These are phyloP conservation scores for Bombus haemorrhoidalis DNA, from an alignment of 1,140 invertebrate genomes.

Conservation along the genomic window DNA sequence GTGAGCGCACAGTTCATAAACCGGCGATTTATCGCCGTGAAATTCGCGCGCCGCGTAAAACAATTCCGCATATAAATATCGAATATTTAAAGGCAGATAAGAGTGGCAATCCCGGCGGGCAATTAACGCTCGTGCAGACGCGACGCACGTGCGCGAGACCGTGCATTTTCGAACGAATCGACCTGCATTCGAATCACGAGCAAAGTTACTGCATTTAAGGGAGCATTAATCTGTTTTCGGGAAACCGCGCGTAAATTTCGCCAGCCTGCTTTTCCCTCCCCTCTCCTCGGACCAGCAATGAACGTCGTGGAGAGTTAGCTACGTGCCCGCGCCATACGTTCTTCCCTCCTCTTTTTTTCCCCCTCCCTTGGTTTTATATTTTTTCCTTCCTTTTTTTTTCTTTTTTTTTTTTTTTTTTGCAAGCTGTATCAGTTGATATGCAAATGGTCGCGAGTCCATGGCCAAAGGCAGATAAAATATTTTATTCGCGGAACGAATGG, in stretches of 20 bases:
- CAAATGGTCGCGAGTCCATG: conserved; percentile 40
- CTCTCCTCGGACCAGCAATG: neutral
- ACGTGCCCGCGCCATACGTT: conserved; percentile 27
- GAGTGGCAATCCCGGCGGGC: neutral
- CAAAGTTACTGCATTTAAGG: conserved; percentile 14
- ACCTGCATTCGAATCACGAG: conserved; percentile 20
- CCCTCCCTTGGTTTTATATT: neutral
- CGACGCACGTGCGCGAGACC: neutral
- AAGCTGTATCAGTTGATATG: conserved; percentile 48
- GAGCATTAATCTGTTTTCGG: conserved; percentile 11
- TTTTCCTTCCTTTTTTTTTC: neutral
- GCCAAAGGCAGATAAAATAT: conserved; percentile 53
- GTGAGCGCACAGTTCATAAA: conserved; percentile 11
- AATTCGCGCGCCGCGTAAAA: conserved; percentile 7
- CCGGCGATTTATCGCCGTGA: conserved; percentile 2
- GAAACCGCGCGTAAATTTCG: conserved; percentile 22
- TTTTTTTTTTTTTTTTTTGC: neutral
- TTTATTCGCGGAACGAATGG: conserved; percentile 38
- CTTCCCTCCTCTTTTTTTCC: neutral
- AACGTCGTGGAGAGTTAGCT: conserved; percentile 21
- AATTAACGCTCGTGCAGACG: conserved; percentile 8
- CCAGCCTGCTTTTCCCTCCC: neutral
- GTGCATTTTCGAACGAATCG: neutral
- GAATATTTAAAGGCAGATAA: conserved; percentile 30
- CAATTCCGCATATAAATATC: conserved; percentile 20